Base-by-base conservation (phyloP, 2,113 vertebrate genomes). In the Myotis davidii region DNA sequence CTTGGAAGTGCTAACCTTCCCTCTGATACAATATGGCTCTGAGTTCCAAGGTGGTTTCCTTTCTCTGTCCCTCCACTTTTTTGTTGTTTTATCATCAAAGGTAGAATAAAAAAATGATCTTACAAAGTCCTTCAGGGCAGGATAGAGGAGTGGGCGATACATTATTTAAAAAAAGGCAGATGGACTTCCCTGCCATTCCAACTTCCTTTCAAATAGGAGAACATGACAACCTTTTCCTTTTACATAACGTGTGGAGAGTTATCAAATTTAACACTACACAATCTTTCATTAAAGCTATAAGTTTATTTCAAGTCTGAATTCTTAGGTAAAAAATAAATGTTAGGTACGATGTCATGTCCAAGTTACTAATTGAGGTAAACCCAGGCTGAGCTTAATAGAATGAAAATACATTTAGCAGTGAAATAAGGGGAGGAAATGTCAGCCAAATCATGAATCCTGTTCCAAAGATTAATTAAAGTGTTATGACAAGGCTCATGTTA, bases 391-490 rank as follows among this genome's bases (percentile, higher is more conserved):
- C n/a, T 88, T 88, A 59, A 64, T 50, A 82, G 6, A 42, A 65
- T 83, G 11, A 93, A 90, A 96, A 86, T 70, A 50, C 4, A 78
- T 59, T 88, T 70, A 94, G 70, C 29, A 61, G 45, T 81, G 48
- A 25, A 65, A 27, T 69, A 88, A 85, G 18, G n/a, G 67, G 45
- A 7, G 18, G 52, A 14, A 54, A 89, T 94, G 45, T 59, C 59
- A 81, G 37, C 13, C 45, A 61, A 92, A 84, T 67, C 37, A 52
- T 67, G n/a, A 83, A 67, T 96, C 42, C 64, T 72, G 17, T 86
- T 77, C 78, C 96, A 76, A 91, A 83, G 83, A 95, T 79, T 90
- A 96, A 93, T 73, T 88, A 73, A 85, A 95, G 32, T 94, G 64
- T 89, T 85, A 79, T 79, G 93, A 96, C 91, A 88, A 84, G 74